Conservation (phyloP, 2,113 vertebrate species). For the Sigmodon hispidus region DNA sequence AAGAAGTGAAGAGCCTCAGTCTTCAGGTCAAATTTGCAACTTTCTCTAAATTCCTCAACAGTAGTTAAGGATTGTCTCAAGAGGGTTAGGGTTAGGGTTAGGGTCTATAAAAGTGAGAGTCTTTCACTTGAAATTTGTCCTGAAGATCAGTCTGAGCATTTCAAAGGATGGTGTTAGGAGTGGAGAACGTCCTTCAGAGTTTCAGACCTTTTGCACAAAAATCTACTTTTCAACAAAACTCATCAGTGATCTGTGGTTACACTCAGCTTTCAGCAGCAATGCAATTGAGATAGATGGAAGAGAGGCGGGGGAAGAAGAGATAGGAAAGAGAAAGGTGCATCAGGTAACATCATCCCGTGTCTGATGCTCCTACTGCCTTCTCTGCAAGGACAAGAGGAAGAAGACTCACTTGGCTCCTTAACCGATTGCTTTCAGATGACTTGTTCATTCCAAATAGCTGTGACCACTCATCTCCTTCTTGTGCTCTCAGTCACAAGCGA, state of each 20-base stretch:
- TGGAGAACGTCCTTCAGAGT: neutral
- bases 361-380: neutral
- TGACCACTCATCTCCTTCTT: neutral
- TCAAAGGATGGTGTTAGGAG: neutral
- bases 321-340: neutral
- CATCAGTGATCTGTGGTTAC: neutral
- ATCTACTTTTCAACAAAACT: neutral
- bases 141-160: neutral
- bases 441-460: neutral
- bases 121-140: neutral
- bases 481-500: neutral
- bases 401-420: neutral
- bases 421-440: neutral
- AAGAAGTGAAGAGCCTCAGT: neutral
- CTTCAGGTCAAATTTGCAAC: neutral
- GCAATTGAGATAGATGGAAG: neutral
- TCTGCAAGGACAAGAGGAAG: neutral
- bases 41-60: slow-evolving; percentile 23
- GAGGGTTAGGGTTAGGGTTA: too few species aligned
- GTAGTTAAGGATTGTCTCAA: neutral
- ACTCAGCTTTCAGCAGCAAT: neutral
- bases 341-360: neutral
- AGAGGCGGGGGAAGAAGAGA: neutral
- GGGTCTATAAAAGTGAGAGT: neutral
- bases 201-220: neutral